Evolutionary conservation across 2,888 invertebrate genomes (phyloP), one percentile per base, ranked within the genome.

Genomic region (Pammene fasciana): DNA sequence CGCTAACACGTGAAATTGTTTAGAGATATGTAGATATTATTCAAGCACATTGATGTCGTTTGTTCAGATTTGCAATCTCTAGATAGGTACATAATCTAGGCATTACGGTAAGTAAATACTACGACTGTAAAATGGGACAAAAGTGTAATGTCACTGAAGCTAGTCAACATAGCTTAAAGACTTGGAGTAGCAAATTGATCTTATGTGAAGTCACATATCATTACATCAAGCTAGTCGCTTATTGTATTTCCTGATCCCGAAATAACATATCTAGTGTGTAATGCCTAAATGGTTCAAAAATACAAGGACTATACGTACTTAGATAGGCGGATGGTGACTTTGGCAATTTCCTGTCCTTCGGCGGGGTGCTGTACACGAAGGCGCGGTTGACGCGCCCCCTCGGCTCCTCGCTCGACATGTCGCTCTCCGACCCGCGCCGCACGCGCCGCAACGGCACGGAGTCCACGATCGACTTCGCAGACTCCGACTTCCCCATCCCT

Each of bases 311-410:
- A 38, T 88, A 91, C 93, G 83, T 93, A 93, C 93, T 92, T 73
- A 91, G 74, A 75, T 82, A 90, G 73, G 89, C 91, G 73, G 93
- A 84, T 46, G 92, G 91, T 64, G 93, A 91, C 73, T 88, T 77
- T 54, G 88, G 88, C 73, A 88, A 78, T 75, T 87, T 90, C 76
- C 92, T 84, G 65, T 93, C 93, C 75, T 93, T 93, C 0, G 93
- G 93, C 52, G 93, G 93, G 2, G 93, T 93, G 79, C 91, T 92
- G 82, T 92, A 92, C 54, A 93, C 91, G 75, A 93, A 93, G 11
- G 92, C 92, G 0, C 83, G 88, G 79, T 92, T 92, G 55, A 90
- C 88, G 68, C 87, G 88, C 34, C 92, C 92, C 9, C 86, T 84
- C 11, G 87, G 79, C 65, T 86, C 84, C 14, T 82, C 84, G 68